A percentile compares a stretch with the other conserved stretches of the same genome.
These are phyloP conservation scores for Xanthia togata DNA, from an alignment of 2,888 invertebrate species.

Conservation along the genomic window DNA sequence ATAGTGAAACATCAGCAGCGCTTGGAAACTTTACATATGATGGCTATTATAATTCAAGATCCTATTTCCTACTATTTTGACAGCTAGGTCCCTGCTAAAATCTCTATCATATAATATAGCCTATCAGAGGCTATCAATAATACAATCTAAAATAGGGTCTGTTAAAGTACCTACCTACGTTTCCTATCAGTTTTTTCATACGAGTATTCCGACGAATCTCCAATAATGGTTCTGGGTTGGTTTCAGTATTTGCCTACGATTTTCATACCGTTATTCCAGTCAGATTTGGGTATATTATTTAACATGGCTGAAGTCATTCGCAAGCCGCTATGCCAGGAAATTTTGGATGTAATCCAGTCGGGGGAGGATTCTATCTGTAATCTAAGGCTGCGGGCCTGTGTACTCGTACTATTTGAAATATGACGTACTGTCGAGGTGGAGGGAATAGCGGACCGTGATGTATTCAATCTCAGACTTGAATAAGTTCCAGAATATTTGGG, in stretches of 20 bases:
- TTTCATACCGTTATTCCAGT: conserved; percentile 29
- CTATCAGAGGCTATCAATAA: conserved; percentile 20
- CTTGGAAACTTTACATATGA: neutral
- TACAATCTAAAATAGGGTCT: conserved; percentile 36
- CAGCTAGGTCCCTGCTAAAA: neutral
- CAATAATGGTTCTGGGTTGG: conserved; percentile 1
- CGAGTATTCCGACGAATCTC: conserved; percentile 13
- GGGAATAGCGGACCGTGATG: conserved; percentile 1
- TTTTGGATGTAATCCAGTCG: conserved; percentile 34
- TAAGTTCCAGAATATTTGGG: conserved; percentile 9
- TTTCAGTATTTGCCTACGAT: conserved; percentile 7
- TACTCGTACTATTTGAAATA: conserved; percentile 36
- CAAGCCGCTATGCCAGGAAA: conserved; percentile 4
- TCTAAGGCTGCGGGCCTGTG: conserved; percentile 10
- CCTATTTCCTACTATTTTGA: conserved; percentile 2
- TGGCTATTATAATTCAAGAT: neutral
- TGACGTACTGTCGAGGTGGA: conserved; percentile 7
- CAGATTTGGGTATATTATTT: conserved; percentile 39
- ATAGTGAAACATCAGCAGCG: no score
- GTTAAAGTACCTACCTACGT: neutral
- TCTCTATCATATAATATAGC: neutral
- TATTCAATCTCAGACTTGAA: conserved; percentile 33
- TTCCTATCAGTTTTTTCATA: conserved; percentile 13
- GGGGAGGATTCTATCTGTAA: conserved; percentile 28
- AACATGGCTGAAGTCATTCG: conserved; percentile 11